These are phyloP conservation scores for Australoheros scitulus DNA, from an alignment of 2,113 vertebrate species.

Conservation along the genomic window DNA sequence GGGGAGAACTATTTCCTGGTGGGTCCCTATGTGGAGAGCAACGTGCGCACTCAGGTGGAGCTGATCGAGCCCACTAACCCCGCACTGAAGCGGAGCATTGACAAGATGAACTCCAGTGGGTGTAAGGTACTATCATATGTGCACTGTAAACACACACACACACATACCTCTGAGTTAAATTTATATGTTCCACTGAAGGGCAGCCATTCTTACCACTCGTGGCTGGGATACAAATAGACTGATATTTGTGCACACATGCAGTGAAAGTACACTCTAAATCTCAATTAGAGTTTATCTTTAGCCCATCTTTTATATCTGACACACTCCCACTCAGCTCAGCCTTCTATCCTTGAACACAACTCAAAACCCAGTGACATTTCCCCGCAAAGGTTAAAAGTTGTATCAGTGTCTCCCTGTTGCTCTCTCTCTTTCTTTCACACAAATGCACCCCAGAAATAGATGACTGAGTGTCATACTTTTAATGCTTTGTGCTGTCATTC, in stretches of 20 bases:
- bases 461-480: constrained; percentile 17
- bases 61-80: constrained; percentile 88
- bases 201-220: neutral
- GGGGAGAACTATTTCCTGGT: constrained; percentile 95
- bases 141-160: constrained; percentile 1
- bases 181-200: neutral
- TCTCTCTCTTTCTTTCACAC: constrained; percentile 16
- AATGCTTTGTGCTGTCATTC: constrained; percentile 55
- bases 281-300: neutral
- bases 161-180: neutral
- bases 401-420: constrained; percentile 62
- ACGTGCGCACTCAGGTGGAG: constrained; percentile 92
- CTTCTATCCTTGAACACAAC: constrained; percentile 14
- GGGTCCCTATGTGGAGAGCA: constrained; percentile 90
- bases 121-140: constrained; percentile 85
- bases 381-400: constrained; percentile 78
- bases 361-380: constrained; percentile 71
- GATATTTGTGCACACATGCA: neutral
- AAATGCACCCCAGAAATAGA: constrained; percentile 62
- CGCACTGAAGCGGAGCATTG: constrained; percentile 84
- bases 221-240: neutral
- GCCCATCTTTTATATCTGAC: constrained; percentile 4
- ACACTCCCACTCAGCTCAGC: neutral
- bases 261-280: neutral
- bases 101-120: constrained; percentile 92